Evolutionary conservation across 2,797 vertebrate genomes (phyloP).

Genomic region (Zenarchopterus dispar): DNA sequence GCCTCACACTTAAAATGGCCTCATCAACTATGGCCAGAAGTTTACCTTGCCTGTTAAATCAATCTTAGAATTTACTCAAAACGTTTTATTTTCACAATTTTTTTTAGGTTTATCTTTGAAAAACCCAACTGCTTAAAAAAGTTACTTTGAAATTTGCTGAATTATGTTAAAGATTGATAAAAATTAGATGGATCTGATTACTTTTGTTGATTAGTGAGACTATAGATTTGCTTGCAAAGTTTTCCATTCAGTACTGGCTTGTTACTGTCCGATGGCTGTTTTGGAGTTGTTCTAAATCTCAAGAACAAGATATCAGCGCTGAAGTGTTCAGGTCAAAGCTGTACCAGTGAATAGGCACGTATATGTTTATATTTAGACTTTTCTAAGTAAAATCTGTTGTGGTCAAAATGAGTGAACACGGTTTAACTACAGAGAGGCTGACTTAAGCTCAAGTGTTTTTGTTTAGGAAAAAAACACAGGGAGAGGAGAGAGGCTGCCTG

Average conservation of each 20-base stretch:
- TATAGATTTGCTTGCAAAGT: conserved; percentile 1
- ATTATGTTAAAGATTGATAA: neutral
- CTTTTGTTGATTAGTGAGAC: neutral
- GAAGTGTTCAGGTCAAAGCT: conserved; percentile 28
- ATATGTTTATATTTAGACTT: conserved; percentile 60
- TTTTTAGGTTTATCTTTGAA: no score
- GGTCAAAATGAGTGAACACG: conserved; percentile 40
- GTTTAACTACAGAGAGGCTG: conserved; percentile 55
- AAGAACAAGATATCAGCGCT: conserved; percentile 10
- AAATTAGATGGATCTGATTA: neutral
- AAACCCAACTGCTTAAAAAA: no score
- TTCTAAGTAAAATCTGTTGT: conserved; percentile 31
- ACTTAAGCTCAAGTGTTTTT: conserved; percentile 58
- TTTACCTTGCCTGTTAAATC: no score
- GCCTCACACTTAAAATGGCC: neutral
- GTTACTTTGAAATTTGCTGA: conserved; percentile 1
- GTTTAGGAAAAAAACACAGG: conserved; percentile 40
- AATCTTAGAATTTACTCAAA: no score
- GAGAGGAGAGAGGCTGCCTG: conserved; percentile 53
- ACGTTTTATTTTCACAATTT: no score
- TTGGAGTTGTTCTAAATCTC: neutral
- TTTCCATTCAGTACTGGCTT: neutral
- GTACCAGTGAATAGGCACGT: conserved; percentile 22
- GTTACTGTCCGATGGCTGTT: neutral
- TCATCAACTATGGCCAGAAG: neutral